Evolutionary conservation across 2,113 vertebrate genomes (phyloP).

Genomic region (Ciconia boyciana): DNA sequence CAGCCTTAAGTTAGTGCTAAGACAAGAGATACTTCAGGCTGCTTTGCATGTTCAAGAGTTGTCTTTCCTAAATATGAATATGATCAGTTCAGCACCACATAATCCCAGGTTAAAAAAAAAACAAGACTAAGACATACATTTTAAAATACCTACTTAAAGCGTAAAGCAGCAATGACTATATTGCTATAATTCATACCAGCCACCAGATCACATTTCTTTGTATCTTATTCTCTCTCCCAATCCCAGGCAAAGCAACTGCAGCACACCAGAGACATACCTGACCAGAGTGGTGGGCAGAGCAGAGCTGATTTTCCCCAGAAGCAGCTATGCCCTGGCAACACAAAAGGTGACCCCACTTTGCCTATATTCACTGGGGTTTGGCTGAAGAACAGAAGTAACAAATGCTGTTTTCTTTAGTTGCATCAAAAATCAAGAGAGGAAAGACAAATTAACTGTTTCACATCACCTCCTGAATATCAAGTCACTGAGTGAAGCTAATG

Average conservation of each 20-base stretch:
- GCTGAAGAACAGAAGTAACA: background rate
- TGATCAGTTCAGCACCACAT: background rate
- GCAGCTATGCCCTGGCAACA: background rate
- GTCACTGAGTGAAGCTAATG: background rate
- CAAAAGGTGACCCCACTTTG: background rate
- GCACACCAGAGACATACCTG: background rate
- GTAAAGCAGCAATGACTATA: background rate
- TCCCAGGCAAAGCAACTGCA: background rate
- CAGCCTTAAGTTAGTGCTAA: background rate
- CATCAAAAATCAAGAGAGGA: background rate
- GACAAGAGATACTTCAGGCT: background rate
- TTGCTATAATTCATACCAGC: background rate
- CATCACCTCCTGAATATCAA: background rate
- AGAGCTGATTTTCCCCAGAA: background rate
- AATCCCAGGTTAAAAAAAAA: background rate
- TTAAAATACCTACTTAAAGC: background rate
- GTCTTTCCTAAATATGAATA: background rate
- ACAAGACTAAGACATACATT: background rate
- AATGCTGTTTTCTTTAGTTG: background rate
- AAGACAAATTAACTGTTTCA: background rate
- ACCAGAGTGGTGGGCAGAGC: background rate
- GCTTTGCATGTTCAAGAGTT: background rate
- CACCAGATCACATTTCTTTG: background rate
- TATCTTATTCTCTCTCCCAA: background rate
- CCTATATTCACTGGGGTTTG: background rate